Conservation (phyloP, 64 coral and sea anemone genomes). For the Platygyra sinensis region DNA sequence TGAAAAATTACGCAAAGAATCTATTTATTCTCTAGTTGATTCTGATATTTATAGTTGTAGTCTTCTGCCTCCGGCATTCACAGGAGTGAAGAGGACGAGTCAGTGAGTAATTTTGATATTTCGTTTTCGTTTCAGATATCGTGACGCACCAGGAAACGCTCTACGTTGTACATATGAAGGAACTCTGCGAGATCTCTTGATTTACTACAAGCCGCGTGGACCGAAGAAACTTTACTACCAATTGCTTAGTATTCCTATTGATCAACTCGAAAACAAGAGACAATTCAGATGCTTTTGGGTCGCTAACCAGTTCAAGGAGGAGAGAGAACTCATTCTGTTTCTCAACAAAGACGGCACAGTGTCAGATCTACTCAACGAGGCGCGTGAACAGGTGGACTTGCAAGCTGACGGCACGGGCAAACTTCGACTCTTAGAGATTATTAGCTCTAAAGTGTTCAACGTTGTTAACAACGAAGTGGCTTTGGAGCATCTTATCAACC, state of each 20-base stretch:
- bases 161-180: slow-evolving; percentile 93
- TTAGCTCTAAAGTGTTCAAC: slow-evolving; percentile 95
- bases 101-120: background rate
- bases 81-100: too few relatives aligned
- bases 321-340: slow-evolving; percentile 92
- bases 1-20: background rate
- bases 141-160: slow-evolving; percentile 86
- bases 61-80: background rate
- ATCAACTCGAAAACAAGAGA: slow-evolving; percentile 97
- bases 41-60: background rate
- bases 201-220: slow-evolving; percentile 93
- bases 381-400: slow-evolving; percentile 68
- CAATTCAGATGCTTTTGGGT: slow-evolving; percentile 98
- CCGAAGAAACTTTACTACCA: slow-evolving; percentile 99
- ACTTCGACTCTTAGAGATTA: slow-evolving; percentile 84
- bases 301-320: slow-evolving; percentile 77
- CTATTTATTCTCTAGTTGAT: background rate
- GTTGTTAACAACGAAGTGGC: slow-evolving; percentile 76
- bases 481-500: slow-evolving; percentile 74
- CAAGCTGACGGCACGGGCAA: slow-evolving; percentile 38
- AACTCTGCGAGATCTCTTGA: slow-evolving; percentile 91
- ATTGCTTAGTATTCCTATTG: slow-evolving; percentile 91
- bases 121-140: slow-evolving; percentile 51
- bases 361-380: slow-evolving; percentile 79
- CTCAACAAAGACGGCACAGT: slow-evolving; percentile 93